These are phyloP conservation scores for Tetramorium parvispinum DNA, from an alignment of 1,140 invertebrate species.

Conservation along the genomic window DNA sequence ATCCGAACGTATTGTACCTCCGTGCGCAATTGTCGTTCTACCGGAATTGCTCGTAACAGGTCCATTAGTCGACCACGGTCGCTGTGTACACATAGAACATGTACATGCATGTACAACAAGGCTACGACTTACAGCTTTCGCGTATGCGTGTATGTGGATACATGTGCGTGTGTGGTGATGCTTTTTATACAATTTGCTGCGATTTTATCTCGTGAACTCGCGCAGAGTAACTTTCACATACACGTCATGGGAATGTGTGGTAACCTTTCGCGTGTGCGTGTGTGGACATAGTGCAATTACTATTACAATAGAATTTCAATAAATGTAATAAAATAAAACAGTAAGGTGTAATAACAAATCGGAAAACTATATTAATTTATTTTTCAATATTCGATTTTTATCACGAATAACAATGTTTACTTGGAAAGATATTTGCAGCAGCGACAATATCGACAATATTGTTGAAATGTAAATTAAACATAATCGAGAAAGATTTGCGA, in stretches of 20 bases:
- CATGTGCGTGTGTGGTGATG: not conserved
- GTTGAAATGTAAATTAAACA: not conserved
- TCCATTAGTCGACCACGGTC: constrained; percentile 68
- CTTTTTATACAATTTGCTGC: constrained; percentile 45
- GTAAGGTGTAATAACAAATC: not conserved
- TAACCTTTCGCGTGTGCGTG: not conserved
- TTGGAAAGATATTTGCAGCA: not conserved
- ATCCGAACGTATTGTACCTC: constrained; percentile 63
- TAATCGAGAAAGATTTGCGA: not conserved
- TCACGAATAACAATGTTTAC: not conserved
- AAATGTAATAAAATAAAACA: not conserved
- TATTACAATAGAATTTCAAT: not conserved
- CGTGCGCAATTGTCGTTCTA: constrained; percentile 65
- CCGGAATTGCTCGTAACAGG: constrained; percentile 70
- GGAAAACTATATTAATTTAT: not conserved
- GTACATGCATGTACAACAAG: constrained; percentile 3
- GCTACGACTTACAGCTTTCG: constrained; percentile 21
- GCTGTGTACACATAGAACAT: constrained; percentile 11
- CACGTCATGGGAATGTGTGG: not conserved
- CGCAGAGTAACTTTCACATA: not conserved
- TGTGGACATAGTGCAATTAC: not conserved
- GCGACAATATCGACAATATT: not conserved
- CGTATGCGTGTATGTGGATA: not conserved
- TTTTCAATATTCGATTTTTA: not conserved
- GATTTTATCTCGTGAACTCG: constrained; percentile 30